Conservation (phyloP, 2,888 invertebrate species). For the Caenorhabditis zanzibari region DNA sequence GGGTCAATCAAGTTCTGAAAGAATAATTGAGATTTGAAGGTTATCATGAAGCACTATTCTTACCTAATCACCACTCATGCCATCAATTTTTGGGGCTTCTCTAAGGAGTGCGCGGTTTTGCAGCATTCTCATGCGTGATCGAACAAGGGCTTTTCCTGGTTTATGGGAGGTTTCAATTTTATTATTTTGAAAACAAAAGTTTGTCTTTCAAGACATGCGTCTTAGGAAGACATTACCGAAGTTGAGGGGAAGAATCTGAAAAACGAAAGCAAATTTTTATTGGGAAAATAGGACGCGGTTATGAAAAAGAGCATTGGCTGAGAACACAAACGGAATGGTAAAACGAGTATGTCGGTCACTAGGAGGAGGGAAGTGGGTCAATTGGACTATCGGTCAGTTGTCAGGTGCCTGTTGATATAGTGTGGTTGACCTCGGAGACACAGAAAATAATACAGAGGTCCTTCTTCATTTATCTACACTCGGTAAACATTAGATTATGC, state of each 20-base stretch:
- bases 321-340: background rate
- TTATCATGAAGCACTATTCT: background rate
- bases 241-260: slow-evolving; percentile 9
- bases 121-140: background rate
- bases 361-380: slow-evolving; percentile 9
- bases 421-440: background rate
- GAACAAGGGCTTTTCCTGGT: too few relatives aligned
- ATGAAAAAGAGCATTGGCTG: background rate
- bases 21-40: background rate
- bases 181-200: too few relatives aligned
- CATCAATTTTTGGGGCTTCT: too few relatives aligned
- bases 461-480: slow-evolving; percentile 7
- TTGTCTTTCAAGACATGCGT: slow-evolving; percentile 42
- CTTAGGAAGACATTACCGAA: slow-evolving; percentile 55
- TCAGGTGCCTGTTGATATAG: slow-evolving; percentile 4
- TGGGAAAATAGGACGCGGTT: background rate
- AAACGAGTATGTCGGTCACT: background rate
- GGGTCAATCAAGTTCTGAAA: slow-evolving; percentile 41
- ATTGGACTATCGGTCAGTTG: slow-evolving; percentile 26
- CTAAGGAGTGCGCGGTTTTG: background rate
- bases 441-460: slow-evolving; percentile 1
- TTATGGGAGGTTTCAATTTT: too few relatives aligned
- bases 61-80: background rate
- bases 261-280: background rate
- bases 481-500: slow-evolving; percentile 4